Percentiles rank a stretch among this genome's conserved stretches.
Evolutionary conservation across 92 coral and sea anemone genomes (phyloP).

Genomic region (Siderastrea siderea): DNA sequence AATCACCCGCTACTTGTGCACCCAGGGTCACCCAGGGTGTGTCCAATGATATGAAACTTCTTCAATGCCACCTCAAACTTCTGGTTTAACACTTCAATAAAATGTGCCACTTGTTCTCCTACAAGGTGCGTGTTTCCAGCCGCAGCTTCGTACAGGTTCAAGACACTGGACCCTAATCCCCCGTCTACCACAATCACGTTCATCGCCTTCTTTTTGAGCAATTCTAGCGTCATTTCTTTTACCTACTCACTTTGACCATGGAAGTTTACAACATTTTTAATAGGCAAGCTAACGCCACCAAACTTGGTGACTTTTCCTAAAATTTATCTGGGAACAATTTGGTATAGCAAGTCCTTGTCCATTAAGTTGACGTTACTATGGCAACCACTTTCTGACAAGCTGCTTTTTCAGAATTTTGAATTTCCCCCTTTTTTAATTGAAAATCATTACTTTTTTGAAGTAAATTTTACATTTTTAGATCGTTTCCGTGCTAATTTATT

Average conservation of each 20-base stretch:
- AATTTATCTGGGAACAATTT: no score
- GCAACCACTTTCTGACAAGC: no score
- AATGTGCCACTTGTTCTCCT: slow-evolving; percentile 74
- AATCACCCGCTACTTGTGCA: slow-evolving; percentile 90
- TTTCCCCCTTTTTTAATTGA: no score
- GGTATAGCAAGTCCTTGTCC: no score
- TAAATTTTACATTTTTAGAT: no score
- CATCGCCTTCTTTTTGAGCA: slow-evolving; percentile 71
- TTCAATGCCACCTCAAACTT: slow-evolving; percentile 51
- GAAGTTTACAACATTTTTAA: slow-evolving; percentile 83
- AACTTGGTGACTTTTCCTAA: no score
- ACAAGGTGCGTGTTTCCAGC: slow-evolving; percentile 90
- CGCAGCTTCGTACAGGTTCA: slow-evolving; percentile 68
- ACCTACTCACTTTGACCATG: slow-evolving; percentile 80
- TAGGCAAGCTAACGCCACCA: slow-evolving; percentile 74
- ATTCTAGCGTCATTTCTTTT: slow-evolving; percentile 66
- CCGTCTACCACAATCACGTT: slow-evolving; percentile 91
- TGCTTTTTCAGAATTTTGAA: no score
- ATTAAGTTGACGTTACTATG: no score
- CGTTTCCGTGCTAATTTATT: no score
- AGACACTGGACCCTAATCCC: slow-evolving; percentile 69
- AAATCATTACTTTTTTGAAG: no score
- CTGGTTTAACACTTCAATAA: slow-evolving; percentile 57
- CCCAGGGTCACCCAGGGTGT: slow-evolving; percentile 91
- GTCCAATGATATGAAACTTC: slow-evolving; percentile 83